These are phyloP conservation scores for Pelodytes ibericus DNA, from an alignment of 2,797 vertebrate species.

Conservation along the genomic window DNA sequence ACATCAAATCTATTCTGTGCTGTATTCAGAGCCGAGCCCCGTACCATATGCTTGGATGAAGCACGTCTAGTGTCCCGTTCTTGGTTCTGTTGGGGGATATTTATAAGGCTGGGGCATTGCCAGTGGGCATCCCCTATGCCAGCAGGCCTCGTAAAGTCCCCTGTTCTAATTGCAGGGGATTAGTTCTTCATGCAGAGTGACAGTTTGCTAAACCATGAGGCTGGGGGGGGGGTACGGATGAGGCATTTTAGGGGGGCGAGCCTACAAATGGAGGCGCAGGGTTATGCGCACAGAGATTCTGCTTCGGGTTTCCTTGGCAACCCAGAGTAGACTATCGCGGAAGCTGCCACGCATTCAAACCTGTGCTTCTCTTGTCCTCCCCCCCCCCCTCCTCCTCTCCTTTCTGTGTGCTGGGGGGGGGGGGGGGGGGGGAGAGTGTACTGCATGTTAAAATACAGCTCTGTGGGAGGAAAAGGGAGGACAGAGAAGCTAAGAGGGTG, in stretches of 20 bases:
- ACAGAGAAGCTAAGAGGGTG: too few species aligned
- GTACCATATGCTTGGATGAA: constrained; percentile 16
- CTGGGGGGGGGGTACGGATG: neutral
- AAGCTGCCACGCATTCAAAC: neutral
- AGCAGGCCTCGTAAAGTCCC: too few species aligned
- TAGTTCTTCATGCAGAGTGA: neutral
- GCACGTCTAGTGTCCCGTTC: neutral
- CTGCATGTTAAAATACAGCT: too few species aligned
- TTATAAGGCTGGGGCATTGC: neutral
- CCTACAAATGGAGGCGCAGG: neutral
- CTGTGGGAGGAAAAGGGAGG: too few species aligned
- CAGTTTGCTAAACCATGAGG: neutral
- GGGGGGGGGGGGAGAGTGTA: neutral
- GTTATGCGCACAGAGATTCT: neutral
- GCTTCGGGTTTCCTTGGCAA: neutral
- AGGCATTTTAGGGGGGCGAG: neutral
- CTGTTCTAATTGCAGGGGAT: too few species aligned
- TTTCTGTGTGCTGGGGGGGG: neutral
- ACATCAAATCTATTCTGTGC: neutral
- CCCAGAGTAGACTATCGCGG: neutral
- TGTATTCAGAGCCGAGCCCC: neutral
- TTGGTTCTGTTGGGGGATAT: neutral
- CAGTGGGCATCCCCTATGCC: neutral
- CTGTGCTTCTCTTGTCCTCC: neutral
- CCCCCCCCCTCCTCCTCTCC: neutral